Evolutionary conservation across 1,140 invertebrate species (phyloP).

Genomic region (Heliothis virescens): DNA sequence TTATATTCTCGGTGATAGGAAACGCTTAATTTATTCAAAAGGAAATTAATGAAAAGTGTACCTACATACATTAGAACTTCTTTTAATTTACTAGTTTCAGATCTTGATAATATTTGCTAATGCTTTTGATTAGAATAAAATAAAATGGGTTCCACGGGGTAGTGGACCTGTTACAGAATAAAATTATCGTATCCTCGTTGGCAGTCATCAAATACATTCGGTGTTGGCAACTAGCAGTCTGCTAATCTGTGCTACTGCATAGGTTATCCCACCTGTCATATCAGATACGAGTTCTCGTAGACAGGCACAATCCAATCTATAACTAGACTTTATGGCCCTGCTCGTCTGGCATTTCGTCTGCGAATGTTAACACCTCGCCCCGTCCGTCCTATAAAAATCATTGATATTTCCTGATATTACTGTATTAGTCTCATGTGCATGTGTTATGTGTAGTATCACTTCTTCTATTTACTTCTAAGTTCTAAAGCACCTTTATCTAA

Average conservation of each 20-base stretch:
- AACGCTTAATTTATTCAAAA: neutral
- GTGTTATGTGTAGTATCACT: neutral
- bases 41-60: too few relatives aligned
- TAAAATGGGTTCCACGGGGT: too few relatives aligned
- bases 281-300: neutral
- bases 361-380: slow-evolving; percentile 10
- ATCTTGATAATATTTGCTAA: too few relatives aligned
- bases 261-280: slow-evolving; percentile 26
- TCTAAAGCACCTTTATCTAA: too few relatives aligned
- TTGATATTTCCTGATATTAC: slow-evolving; percentile 6
- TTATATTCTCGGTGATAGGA: neutral
- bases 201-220: neutral
- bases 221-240: neutral
- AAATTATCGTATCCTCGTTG: neutral
- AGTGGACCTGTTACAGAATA: neutral
- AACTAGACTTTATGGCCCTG: neutral
- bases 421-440: too few relatives aligned
- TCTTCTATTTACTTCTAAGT: neutral
- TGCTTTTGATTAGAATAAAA: too few relatives aligned
- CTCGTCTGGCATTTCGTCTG: slow-evolving; percentile 15
- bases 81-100: too few relatives aligned
- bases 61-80: too few relatives aligned
- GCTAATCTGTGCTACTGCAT: neutral
- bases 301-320: slow-evolving; percentile 1
- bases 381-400: neutral